These are phyloP conservation scores for Coregonus ussuriensis DNA, from an alignment of 2,797 vertebrate genomes.

Conservation along the genomic window DNA sequence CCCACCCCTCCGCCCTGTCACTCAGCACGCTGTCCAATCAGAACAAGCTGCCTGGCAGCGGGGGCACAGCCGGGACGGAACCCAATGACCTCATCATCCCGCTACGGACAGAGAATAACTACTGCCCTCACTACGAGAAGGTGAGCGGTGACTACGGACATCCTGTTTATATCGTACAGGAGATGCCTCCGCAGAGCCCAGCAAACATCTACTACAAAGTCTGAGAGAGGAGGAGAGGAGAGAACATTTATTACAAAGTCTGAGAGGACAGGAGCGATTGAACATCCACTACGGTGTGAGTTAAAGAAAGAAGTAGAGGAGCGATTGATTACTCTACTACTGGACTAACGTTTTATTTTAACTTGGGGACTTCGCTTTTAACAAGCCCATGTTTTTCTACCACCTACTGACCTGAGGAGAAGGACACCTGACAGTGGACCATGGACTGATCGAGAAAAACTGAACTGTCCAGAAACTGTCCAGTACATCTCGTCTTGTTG, in stretches of 20 bases:
- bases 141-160: conserved; percentile 89
- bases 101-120: conserved; percentile 99
- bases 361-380: conserved; percentile 61
- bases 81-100: conserved; percentile 99
- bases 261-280: background rate
- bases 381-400: conserved; percentile 68
- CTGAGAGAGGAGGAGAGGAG: conserved; percentile 62
- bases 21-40: conserved; percentile 95
- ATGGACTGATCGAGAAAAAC: too few species aligned
- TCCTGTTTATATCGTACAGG: conserved; percentile 89
- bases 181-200: conserved; percentile 88
- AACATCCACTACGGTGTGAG: background rate
- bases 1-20: conserved; percentile 79
- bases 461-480: background rate
- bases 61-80: conserved; percentile 84
- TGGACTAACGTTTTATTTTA: conserved; percentile 42
- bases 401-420: conserved; percentile 58
- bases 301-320: background rate
- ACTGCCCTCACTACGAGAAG: conserved; percentile 95
- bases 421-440: background rate
- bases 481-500: too few species aligned
- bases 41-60: conserved; percentile 86
- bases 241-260: too few species aligned
- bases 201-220: conserved; percentile 93
- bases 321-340: background rate